A percentile compares a stretch with the other conserved stretches of the same genome.
phyloP scores from a whole-genome alignment of 2,888 invertebrate genomes.

The Autographa gamma region DNA sequence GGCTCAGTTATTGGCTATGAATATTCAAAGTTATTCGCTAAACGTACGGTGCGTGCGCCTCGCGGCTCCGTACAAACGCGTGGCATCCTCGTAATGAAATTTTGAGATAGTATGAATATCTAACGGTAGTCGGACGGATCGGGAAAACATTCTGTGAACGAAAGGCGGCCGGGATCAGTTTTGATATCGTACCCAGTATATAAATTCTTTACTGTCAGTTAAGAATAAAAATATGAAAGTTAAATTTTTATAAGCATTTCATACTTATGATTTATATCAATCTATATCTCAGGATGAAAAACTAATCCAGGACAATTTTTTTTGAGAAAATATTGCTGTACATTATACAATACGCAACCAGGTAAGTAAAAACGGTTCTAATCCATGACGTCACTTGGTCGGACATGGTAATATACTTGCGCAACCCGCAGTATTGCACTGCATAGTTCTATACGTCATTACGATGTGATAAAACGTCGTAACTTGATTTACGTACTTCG shows the following conservation, averaged over 20 bases:
- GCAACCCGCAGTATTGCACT: conserved; percentile 38
- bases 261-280: no score
- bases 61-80: conserved; percentile 32
- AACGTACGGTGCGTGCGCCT: conserved; percentile 45
- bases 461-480: conserved; percentile 28
- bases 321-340: no score
- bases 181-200: not conserved
- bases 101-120: conserved; percentile 42
- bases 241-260: no score
- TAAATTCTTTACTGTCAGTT: not conserved
- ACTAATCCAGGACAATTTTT: no score
- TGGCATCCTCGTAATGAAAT: conserved; percentile 44
- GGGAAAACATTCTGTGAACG: conserved; percentile 13
- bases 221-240: not conserved
- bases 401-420: conserved; percentile 74
- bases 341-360: no score
- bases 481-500: conserved; percentile 23
- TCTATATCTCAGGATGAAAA: no score
- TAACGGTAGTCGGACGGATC: conserved; percentile 11
- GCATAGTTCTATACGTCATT: conserved; percentile 23
- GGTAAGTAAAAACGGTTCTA: conserved; percentile 32
- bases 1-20: conserved; percentile 60
- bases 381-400: conserved; percentile 37
- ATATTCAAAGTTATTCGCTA: conserved; percentile 66
- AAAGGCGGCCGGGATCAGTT: not conserved